Evolutionary conservation across 2,113 vertebrate genomes (phyloP).

Genomic region (Zosterops hypoxanthus): DNA sequence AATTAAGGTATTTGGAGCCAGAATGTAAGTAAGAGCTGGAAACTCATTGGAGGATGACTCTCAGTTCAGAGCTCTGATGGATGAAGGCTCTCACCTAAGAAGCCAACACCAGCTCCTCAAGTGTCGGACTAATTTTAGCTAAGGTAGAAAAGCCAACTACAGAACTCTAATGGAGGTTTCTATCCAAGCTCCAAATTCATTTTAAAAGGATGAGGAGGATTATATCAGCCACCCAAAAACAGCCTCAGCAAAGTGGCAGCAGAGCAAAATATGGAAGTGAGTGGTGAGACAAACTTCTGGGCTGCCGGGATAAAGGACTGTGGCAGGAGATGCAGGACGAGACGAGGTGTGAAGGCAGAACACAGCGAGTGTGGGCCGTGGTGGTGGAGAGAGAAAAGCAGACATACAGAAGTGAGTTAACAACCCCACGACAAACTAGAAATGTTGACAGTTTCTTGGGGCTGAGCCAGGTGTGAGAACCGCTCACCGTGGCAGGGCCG

Average conservation of each 20-base stretch:
- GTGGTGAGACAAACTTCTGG: constrained; percentile 40
- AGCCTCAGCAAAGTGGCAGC: background rate
- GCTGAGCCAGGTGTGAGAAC: constrained; percentile 11
- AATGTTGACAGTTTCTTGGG: constrained; percentile 35
- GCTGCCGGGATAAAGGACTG: constrained; percentile 29
- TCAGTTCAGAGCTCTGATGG: background rate
- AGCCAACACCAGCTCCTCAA: background rate
- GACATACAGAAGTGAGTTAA: constrained; percentile 49
- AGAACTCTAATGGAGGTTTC: background rate
- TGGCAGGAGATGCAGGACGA: constrained; percentile 28
- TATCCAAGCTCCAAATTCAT: background rate
- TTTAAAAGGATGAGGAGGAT: background rate
- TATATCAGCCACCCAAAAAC: background rate
- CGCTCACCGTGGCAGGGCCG: background rate
- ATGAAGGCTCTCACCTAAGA: background rate
- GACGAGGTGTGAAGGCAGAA: constrained; percentile 44
- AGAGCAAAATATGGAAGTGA: background rate
- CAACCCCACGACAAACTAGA: constrained; percentile 29
- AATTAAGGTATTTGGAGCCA: background rate
- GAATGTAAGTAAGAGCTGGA: background rate
- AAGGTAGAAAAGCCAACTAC: background rate
- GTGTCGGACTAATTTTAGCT: background rate
- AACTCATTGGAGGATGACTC: background rate
- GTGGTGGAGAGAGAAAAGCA: constrained; percentile 23
- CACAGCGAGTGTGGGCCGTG: background rate